phyloP scores from a whole-genome alignment of 2,113 vertebrate genomes.

The Mohoua ochrocephala region DNA sequence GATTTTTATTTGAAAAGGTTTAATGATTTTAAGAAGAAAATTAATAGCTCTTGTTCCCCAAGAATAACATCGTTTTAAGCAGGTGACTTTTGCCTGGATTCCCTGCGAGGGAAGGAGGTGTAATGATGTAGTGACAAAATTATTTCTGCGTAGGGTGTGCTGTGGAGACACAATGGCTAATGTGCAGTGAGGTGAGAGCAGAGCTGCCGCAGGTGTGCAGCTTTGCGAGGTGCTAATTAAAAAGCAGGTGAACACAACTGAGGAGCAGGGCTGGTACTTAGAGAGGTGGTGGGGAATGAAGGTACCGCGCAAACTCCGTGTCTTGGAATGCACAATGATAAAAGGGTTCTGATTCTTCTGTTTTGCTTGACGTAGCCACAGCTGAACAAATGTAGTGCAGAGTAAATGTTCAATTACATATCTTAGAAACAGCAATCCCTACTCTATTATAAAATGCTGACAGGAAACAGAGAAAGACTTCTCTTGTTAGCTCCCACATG shows the following conservation, averaged over 20 bases:
- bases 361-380: not conserved
- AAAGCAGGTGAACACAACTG: not conserved
- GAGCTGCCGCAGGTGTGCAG: not conserved
- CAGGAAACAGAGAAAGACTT: not conserved
- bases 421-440: not conserved
- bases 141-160: not conserved
- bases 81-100: not conserved
- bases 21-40: not conserved
- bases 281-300: not conserved
- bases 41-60: not conserved
- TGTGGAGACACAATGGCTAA: not conserved
- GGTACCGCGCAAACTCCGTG: not conserved
- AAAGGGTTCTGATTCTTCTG: not conserved
- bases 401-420: not conserved
- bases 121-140: not conserved
- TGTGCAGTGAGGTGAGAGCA: not conserved
- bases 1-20: not conserved
- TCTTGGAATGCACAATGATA: not conserved
- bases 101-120: not conserved
- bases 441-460: not conserved
- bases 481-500: fast-evolving
- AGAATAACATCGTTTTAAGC: not conserved
- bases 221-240: not conserved
- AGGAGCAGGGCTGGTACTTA: not conserved
- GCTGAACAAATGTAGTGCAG: not conserved